Evolutionary conservation across 2,113 vertebrate genomes (phyloP).

Genomic region (Megaceryle torquata): DNA sequence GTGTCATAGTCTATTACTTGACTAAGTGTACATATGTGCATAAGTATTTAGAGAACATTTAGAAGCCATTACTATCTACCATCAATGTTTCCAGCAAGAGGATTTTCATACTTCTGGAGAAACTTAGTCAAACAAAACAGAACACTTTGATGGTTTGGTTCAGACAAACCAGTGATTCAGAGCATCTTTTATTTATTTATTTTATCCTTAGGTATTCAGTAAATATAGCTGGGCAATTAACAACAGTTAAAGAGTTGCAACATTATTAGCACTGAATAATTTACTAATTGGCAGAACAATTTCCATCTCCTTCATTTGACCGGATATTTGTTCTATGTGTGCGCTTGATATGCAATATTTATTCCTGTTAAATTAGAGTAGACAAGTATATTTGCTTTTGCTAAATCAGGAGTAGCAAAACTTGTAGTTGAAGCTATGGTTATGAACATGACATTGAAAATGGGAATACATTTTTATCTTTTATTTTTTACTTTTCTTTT

Average conservation of each 20-base stretch:
- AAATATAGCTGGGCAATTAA: conserved; percentile 8
- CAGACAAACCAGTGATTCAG: neutral
- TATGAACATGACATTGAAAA: conserved; percentile 12
- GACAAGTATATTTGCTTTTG: conserved; percentile 34
- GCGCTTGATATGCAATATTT: conserved; percentile 13
- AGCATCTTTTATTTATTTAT: conserved; percentile 38
- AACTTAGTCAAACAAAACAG: neutral
- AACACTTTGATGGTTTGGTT: neutral
- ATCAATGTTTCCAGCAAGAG: neutral
- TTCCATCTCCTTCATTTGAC: conserved; percentile 2
- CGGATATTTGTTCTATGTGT: conserved; percentile 38
- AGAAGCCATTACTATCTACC: neutral
- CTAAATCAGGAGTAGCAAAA: conserved; percentile 10
- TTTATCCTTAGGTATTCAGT: neutral
- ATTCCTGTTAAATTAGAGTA: conserved; percentile 10
- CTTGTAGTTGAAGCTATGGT: neutral
- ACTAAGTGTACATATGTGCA: neutral
- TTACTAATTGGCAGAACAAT: conserved; percentile 30
- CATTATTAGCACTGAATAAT: conserved; percentile 20
- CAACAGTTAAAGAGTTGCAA: conserved; percentile 17
- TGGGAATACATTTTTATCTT: neutral
- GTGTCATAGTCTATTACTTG: neutral
- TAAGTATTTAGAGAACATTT: conserved; percentile 4
- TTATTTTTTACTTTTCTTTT: neutral
- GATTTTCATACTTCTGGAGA: neutral